Conservation (phyloP, 2,888 invertebrate species). For the Strigamia crassipes region DNA sequence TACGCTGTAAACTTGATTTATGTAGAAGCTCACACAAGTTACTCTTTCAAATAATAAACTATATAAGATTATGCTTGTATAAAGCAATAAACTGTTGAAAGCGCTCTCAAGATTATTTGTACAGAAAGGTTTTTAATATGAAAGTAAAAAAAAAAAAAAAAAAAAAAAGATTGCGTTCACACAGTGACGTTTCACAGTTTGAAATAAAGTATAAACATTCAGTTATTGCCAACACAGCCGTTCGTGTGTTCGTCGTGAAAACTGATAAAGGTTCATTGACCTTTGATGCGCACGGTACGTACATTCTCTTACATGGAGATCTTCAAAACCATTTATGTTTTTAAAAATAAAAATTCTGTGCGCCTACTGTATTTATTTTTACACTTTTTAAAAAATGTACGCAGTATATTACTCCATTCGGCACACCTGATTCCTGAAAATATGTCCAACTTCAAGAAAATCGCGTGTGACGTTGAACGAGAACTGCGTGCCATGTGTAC, state of each 20-base stretch:
- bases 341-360: too few species aligned
- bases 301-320: too few species aligned
- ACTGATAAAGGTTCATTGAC: not conserved
- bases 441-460: not conserved
- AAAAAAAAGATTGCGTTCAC: not conserved
- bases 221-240: not conserved
- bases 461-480: slow-evolving; percentile 26
- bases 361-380: too few species aligned
- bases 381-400: too few species aligned
- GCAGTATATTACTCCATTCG: not conserved
- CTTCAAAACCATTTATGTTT: too few species aligned
- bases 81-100: slow-evolving; percentile 18
- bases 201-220: not conserved
- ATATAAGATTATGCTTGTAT: slow-evolving; percentile 30
- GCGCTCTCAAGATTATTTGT: not conserved
- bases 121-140: not conserved
- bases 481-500: slow-evolving; percentile 4
- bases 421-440: not conserved
- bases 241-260: not conserved
- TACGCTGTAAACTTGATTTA: slow-evolving; percentile 28
- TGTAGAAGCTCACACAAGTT: slow-evolving; percentile 5
- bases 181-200: not conserved
- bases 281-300: not conserved
- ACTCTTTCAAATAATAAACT: slow-evolving; percentile 35
- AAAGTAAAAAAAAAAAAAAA: not conserved